Conservation (phyloP, 1,140 invertebrate species). For the Drosophila nikananu region DNA sequence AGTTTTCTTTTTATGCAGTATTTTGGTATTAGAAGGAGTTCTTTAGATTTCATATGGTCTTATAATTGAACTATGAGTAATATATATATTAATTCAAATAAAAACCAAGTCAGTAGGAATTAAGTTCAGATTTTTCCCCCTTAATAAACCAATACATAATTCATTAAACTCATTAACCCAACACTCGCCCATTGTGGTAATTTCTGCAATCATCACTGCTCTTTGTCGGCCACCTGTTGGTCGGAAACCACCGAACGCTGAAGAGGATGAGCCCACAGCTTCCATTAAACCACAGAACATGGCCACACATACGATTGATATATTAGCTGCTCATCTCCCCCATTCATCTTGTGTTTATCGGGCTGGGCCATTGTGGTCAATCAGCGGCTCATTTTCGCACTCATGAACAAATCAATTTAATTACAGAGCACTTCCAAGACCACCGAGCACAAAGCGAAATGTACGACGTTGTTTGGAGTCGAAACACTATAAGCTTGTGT, state of each 20-base stretch:
- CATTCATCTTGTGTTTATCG: conserved; percentile 41
- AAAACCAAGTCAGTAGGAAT: not conserved
- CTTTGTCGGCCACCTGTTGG: conserved; percentile 32
- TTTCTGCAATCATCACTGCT: conserved; percentile 4
- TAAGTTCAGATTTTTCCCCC: too few relatives aligned
- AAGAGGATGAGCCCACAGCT: not conserved
- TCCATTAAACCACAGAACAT: conserved; percentile 13
- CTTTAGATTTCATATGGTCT: not conserved
- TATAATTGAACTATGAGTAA: not conserved
- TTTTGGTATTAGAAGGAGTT: not conserved
- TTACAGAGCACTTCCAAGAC: conserved; percentile 18
- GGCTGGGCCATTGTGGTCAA: conserved; percentile 33
- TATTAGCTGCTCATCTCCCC: conserved; percentile 42
- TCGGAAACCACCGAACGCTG: conserved; percentile 14
- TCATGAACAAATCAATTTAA: conserved; percentile 48
- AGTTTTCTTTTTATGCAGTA: not conserved
- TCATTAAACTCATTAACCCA: not conserved
- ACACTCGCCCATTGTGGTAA: not conserved
- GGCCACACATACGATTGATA: conserved; percentile 38
- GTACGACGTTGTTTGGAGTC: not conserved
- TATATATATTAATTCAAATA: not conserved
- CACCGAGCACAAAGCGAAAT: not conserved
- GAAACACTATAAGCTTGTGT: not conserved
- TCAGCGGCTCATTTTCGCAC: conserved; percentile 49
- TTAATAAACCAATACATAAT: not conserved